phyloP scores from a whole-genome alignment of 1,140 invertebrate species.

The Rhysida immarginata region DNA sequence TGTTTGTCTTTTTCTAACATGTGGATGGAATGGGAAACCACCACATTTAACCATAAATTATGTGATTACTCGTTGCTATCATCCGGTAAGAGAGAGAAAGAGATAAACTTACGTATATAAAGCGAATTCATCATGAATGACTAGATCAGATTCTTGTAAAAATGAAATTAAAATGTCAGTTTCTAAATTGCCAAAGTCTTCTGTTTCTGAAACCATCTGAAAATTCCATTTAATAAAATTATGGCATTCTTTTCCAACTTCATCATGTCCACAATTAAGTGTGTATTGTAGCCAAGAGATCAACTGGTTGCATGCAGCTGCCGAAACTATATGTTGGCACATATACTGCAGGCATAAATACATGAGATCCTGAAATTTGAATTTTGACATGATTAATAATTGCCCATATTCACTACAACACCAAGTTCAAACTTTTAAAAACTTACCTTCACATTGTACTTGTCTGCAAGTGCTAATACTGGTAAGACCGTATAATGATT shows the following conservation, averaged over 20 bases:
- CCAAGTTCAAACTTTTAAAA: too few species aligned
- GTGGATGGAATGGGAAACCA: too few species aligned
- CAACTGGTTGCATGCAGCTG: constrained; percentile 57
- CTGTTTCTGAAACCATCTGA: constrained; percentile 56
- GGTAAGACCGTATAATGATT: constrained; percentile 66
- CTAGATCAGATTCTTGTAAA: constrained; percentile 66
- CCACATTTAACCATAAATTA: too few species aligned
- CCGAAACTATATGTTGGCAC: constrained; percentile 67
- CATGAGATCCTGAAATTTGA: constrained; percentile 56
- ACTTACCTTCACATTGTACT: constrained; percentile 74
- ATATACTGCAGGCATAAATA: constrained; percentile 70
- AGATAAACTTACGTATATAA: constrained; percentile 44
- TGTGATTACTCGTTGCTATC: too few species aligned
- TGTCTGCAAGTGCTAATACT: constrained; percentile 73
- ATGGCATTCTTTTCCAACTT: constrained; percentile 56
- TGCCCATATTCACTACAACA: too few species aligned
- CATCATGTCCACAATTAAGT: constrained; percentile 57
- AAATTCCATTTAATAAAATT: constrained; percentile 88
- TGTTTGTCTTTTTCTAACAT: too few species aligned
- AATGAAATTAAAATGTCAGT: constrained; percentile 58
- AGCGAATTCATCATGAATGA: constrained; percentile 76
- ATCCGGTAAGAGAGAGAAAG: too few species aligned
- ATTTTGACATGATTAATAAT: too few species aligned
- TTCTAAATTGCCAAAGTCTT: constrained; percentile 69
- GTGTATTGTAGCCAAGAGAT: constrained; percentile 84